Percentiles rank a stretch among this genome's conserved stretches.
Evolutionary conservation across 2,888 invertebrate genomes (phyloP).

Genomic region (Exocentrus adspersus): DNA sequence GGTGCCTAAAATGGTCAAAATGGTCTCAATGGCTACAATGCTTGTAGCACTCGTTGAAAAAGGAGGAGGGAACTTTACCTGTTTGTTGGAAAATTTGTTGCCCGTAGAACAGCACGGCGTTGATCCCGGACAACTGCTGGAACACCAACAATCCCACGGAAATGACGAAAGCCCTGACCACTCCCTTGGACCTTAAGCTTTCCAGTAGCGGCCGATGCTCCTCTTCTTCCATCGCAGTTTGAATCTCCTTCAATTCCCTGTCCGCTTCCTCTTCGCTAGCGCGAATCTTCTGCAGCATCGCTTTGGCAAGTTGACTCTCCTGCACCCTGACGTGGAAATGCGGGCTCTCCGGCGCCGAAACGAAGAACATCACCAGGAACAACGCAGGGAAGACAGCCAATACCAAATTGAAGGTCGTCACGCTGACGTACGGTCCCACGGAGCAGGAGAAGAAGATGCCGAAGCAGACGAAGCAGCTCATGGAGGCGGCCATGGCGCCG

Average conservation of each 20-base stretch:
- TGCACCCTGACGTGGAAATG: constrained; percentile 72
- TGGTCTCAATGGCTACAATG: too few relatives aligned
- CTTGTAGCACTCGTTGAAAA: too few relatives aligned
- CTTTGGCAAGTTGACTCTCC: constrained; percentile 71
- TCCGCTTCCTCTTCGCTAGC: constrained; percentile 47
- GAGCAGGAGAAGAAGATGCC: constrained; percentile 62
- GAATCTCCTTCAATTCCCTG: constrained; percentile 33
- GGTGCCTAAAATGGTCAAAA: too few relatives aligned
- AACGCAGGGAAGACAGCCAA: constrained; percentile 64
- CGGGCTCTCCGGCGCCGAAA: constrained; percentile 86
- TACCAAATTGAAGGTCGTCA: constrained; percentile 70
- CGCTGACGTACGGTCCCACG: constrained; percentile 70
- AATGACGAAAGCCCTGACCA: constrained; percentile 80
- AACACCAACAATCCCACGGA: constrained; percentile 79
- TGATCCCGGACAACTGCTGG: constrained; percentile 87
- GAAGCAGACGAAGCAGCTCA: constrained; percentile 76
- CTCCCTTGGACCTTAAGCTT: constrained; percentile 68
- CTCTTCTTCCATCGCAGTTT: constrained; percentile 19
- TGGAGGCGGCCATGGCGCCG: constrained; percentile 83
- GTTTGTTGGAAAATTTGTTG: constrained; percentile 77
- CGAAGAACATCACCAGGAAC: constrained; percentile 70
- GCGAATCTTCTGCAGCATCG: constrained; percentile 74
- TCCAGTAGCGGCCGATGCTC: constrained; percentile 40
- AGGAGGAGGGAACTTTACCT: too few relatives aligned
- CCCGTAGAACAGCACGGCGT: constrained; percentile 83